A percentile compares a stretch with the other conserved stretches of the same genome.
Conservation (phyloP, 2,888 invertebrate genomes). For the Embidobia sp. region DNA sequence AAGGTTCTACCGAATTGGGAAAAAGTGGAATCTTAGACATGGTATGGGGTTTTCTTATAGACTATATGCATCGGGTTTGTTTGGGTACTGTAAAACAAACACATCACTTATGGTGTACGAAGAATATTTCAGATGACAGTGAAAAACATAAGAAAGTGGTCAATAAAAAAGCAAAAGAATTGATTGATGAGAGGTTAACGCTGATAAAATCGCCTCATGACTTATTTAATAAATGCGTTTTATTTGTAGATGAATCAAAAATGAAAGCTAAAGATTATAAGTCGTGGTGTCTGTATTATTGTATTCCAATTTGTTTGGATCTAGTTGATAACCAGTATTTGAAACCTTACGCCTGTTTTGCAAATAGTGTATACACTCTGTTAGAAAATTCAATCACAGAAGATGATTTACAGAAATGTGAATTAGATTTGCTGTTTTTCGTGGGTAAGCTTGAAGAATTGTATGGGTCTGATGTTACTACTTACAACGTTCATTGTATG, state of each 20-base stretch:
- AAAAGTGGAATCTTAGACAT: slow-evolving; percentile 16
- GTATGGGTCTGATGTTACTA: background rate
- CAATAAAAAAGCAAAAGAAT: background rate
- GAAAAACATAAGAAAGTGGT: background rate
- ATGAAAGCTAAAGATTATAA: slow-evolving; percentile 40
- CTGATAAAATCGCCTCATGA: slow-evolving; percentile 17
- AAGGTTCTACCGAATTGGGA: slow-evolving; percentile 36
- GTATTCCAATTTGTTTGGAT: slow-evolving; percentile 17
- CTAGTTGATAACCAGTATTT: background rate
- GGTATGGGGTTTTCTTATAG: slow-evolving; percentile 46
- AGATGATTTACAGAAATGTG: slow-evolving; percentile 5
- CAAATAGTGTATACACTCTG: slow-evolving; percentile 8
- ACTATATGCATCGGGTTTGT: slow-evolving; percentile 29
- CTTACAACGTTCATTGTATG: slow-evolving; percentile 17
- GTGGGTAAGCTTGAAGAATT: slow-evolving; percentile 6
- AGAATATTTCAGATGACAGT: too few relatives aligned
- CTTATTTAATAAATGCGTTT: background rate
- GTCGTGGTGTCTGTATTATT: slow-evolving; percentile 22
- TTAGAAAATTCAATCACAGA: slow-evolving; percentile 3
- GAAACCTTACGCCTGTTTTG: slow-evolving; percentile 13
- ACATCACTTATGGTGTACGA: slow-evolving; percentile 12
- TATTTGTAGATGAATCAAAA: slow-evolving; percentile 7
- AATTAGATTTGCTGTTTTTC: slow-evolving; percentile 3
- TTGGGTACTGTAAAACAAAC: slow-evolving; percentile 28
- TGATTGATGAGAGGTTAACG: slow-evolving; percentile 7